Conservation (phyloP, 1,140 invertebrate species). For the Lasioglossum baleicum region DNA sequence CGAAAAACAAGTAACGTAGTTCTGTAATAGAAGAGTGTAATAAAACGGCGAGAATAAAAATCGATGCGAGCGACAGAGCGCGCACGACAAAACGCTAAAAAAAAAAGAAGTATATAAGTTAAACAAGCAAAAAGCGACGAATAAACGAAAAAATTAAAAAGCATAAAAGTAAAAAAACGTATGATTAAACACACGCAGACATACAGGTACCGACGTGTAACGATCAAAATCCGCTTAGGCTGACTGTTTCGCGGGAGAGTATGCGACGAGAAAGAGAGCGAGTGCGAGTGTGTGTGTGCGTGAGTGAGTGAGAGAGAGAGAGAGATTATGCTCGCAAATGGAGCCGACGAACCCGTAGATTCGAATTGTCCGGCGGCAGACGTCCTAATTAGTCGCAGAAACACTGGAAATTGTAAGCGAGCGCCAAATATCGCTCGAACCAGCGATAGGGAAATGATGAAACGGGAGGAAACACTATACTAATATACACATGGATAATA, state of each 20-base stretch:
- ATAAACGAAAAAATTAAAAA: conserved; percentile 11
- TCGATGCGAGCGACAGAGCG: not conserved
- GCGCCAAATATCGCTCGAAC: conserved; percentile 28
- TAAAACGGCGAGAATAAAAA: no score
- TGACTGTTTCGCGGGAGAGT: no score
- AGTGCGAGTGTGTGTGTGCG: no score
- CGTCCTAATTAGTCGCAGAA: conserved; percentile 44
- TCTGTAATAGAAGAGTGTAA: not conserved
- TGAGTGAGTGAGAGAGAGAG: no score
- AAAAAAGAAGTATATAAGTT: not conserved
- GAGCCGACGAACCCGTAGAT: conserved; percentile 37
- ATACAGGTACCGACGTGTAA: no score
- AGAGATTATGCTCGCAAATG: not conserved
- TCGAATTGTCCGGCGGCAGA: conserved; percentile 41
- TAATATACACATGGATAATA: not conserved
- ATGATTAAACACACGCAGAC: no score
- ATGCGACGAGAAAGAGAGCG: no score
- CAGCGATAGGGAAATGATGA: not conserved
- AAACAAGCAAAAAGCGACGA: not conserved
- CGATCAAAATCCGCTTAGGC: no score
- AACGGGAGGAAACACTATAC: not conserved
- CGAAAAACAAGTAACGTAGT: not conserved
- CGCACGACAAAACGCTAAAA: conserved; percentile 8
- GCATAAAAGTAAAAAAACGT: not conserved
- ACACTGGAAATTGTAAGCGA: conserved; percentile 31